These are phyloP conservation scores for Parnassius smintheus DNA, from an alignment of 2,888 invertebrate genomes.

Conservation along the genomic window DNA sequence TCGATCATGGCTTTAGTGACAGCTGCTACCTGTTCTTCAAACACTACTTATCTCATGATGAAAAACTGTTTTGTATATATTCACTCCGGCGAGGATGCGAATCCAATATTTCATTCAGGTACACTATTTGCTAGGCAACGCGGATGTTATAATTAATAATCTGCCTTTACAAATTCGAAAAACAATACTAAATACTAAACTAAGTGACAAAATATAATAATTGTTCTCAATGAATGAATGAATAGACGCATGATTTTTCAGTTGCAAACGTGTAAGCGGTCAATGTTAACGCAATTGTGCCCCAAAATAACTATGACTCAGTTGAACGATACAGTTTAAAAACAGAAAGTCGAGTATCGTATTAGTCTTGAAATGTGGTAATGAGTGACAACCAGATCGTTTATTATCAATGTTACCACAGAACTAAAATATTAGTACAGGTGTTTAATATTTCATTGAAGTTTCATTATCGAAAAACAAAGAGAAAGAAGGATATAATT, in stretches of 20 bases:
- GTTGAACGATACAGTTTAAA: constrained; percentile 12
- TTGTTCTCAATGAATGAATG: background rate
- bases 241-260: background rate
- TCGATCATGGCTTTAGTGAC: no score
- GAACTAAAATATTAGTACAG: background rate
- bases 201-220: background rate
- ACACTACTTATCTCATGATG: no score
- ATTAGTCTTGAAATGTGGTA: constrained; percentile 6
- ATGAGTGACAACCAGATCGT: constrained; percentile 11
- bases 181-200: background rate
- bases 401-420: background rate
- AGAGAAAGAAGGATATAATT: constrained; percentile 10
- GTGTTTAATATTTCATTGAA: constrained; percentile 5
- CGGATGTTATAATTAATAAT: background rate
- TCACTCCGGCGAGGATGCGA: no score
- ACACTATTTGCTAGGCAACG: no score
- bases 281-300: constrained; percentile 6
- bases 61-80: no score
- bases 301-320: constrained; percentile 14
- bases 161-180: background rate
- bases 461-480: constrained; percentile 1
- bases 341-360: constrained; percentile 19
- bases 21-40: no score
- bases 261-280: constrained; percentile 1
- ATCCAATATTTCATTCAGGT: no score